Base-by-base conservation (phyloP, 2,113 vertebrate species). In the Gyps fulvus region DNA sequence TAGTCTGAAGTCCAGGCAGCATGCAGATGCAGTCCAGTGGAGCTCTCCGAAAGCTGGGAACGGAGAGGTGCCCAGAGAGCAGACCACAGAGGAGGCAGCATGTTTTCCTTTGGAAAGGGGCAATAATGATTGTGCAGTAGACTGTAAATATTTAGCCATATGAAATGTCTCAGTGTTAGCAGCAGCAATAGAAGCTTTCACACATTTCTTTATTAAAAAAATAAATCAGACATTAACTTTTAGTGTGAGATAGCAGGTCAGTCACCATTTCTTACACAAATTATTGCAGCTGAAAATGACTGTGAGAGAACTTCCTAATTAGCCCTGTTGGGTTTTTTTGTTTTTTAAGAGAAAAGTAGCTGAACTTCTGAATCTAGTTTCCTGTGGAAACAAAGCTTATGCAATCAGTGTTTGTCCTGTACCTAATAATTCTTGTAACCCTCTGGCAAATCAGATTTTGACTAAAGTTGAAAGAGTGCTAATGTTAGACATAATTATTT, bases 321-420 rank as follows among this genome's bases (percentile, higher is more conserved):
- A 83, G 76, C 42, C 22, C 54, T 66, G n/a, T 26, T 73, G 42
- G 8, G 3, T 21, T 61, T 43, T 67, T 57, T 57, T 74, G 61
- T 6, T 83, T 89, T 84, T 91, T 61, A 84, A 73, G 26, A 69
- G 49, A 81, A 94, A 93, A 82, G 16, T 47, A 81, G 79, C 52
- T 93, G 90, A 95, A 90, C 80, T 94, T 83, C 73, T 93, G 90
- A 95, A 85, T 91, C 38, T 52, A 6, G 92, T 93, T 96, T 96
- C 90, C 93, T 94, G 87, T 96, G 95, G 84, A 97, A 96, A 96
- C 73, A 91, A 93, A 89, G 67, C 49, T 97, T 96, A 85, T 6
- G 7, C 90, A 94, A 96, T 87, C 70, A 10, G 40, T 90, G 73
- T 90, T 96, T 95, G 90, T 93, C 69, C 66, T 71, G 74, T 76